Base-by-base conservation (phyloP, 2,797 vertebrate genomes). In the Knipowitschia caucasica region DNA sequence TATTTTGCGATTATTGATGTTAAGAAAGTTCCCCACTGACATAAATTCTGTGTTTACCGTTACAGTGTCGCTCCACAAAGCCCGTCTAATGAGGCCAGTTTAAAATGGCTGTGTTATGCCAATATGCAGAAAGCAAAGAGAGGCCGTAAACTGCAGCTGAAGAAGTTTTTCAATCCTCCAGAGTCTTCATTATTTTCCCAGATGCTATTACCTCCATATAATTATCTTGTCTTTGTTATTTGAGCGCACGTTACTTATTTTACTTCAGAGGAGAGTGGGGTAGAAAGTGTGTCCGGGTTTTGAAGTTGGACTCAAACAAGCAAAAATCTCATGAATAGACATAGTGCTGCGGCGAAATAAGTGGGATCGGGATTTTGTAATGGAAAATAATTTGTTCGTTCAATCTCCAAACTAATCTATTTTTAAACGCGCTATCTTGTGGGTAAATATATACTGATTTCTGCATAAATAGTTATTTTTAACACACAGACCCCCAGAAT, bases 131-230 rank as follows among this genome's bases (percentile, higher is more conserved):
- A 25, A 56, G 62, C 51, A 60, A 55, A 43, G 63, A 63, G 57
- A 78, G 69, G 58, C 62, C 61, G 59, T 73, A 81, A 84, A 82
- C 69, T 83, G 76, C 82, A 82, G 78, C 78, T 58, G 55, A 53
- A 62, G 69, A 74, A 60, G 34, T 50, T 76, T 77, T 73, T 56
- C 30, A 52, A 73, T 53, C 76, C 82, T 69, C 85, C 8, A 3
- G 70, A 69, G 86, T 78, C 77, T 75, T 84, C 75, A 83, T 88
- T 88, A 86, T 83, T 87, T 83, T 86, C 73, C 75, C 77, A 85
- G 75, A 84, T 80, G 71, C 70, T 78, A 83, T 86, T 86, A 86
- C 77, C 76, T 74, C 73, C 74, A 67, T 71, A 67, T 84, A 85
- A 85, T 86, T 76, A 82, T 74, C 64, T 64, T 81, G 69, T 70